phyloP scores from a whole-genome alignment of 1,140 invertebrate genomes.

The Carposina sasakii region DNA sequence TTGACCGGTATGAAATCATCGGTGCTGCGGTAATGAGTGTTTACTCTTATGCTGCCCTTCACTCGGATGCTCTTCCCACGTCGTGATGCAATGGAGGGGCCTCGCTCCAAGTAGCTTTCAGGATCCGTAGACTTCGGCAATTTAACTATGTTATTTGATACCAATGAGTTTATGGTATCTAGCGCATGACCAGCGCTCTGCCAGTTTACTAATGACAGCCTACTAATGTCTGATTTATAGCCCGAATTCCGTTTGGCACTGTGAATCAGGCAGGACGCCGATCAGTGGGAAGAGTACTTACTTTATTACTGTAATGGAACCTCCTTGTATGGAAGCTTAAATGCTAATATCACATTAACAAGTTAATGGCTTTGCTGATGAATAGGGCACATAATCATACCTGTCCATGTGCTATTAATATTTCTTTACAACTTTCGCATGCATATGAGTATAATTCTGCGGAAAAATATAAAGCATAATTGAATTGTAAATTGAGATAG shows the following conservation, averaged over 20 bases:
- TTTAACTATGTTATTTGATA: slow-evolving; percentile 17
- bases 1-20: slow-evolving; percentile 57
- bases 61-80: slow-evolving; percentile 33
- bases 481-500: too few species aligned
- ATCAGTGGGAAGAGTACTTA: too few species aligned
- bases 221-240: slow-evolving; percentile 38
- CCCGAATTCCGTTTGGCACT: slow-evolving; percentile 5
- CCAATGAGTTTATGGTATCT: slow-evolving; percentile 33
- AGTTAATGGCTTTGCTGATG: slow-evolving; percentile 15
- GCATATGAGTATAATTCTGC: too few species aligned
- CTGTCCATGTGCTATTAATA: too few species aligned
- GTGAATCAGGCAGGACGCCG: too few species aligned
- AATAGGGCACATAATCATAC: slow-evolving; percentile 7
- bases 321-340: too few species aligned
- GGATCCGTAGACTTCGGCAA: slow-evolving; percentile 14
- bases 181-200: slow-evolving; percentile 14
- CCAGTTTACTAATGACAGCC: slow-evolving; percentile 26
- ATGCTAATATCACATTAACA: slow-evolving; percentile 20
- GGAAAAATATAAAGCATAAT: too few species aligned
- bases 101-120: slow-evolving; percentile 24
- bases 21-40: slow-evolving; percentile 32
- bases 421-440: too few species aligned
- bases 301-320: too few species aligned
- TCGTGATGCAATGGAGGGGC: slow-evolving; percentile 36
- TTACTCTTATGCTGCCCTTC: slow-evolving; percentile 42